Evolutionary conservation across 2,113 vertebrate genomes (phyloP), one percentile per base, ranked within the genome.

Genomic region (Mungos mungo): DNA sequence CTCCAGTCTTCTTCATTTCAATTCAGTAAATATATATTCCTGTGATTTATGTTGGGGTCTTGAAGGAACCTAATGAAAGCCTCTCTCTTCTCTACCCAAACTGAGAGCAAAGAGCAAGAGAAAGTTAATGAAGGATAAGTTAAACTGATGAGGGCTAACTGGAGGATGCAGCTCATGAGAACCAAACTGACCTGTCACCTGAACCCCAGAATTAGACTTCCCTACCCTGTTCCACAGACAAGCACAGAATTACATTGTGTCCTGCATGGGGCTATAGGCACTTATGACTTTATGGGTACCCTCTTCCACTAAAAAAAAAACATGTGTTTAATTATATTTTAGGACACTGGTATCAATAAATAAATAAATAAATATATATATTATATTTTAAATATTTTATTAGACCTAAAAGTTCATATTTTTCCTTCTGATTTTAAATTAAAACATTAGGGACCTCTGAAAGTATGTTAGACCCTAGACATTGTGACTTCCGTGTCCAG

Each of bases 21-120:
- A 88, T 93, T 96, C 57, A 57, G 47, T 88, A 93, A 83, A 88
- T 93, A 57, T 38, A 50, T 74, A 92, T 83, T 93, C 57, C 35
- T 93, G 9, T 35, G n/a, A 88, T 74, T 72, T 87, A 88, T 85
- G 60, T 35, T 66, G 65, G 41, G n/a, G 16, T 82, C 45, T 88
- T 81, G 15, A 87, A 65, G 15, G n/a, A 63, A 2, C 5, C 65
- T 54, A 88, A n/a, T 72, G 80, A 88, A 95, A 54, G 8, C n/a
- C 66, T 72, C 23, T n/a, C 47, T 82, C 66, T 88, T 81, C 76
- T 88, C 90, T 88, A 29, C 18, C 90, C 68, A 96, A 57, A 82
- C 0, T 47, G 54, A 83, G 84, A 88, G 66, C 72, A 76, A 82
- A 92, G 57, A 31, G 18, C 57, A 82, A 88, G 23, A 10, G 15